Conservation (phyloP, 2,113 vertebrate species). For the Okapia johnstoni region DNA sequence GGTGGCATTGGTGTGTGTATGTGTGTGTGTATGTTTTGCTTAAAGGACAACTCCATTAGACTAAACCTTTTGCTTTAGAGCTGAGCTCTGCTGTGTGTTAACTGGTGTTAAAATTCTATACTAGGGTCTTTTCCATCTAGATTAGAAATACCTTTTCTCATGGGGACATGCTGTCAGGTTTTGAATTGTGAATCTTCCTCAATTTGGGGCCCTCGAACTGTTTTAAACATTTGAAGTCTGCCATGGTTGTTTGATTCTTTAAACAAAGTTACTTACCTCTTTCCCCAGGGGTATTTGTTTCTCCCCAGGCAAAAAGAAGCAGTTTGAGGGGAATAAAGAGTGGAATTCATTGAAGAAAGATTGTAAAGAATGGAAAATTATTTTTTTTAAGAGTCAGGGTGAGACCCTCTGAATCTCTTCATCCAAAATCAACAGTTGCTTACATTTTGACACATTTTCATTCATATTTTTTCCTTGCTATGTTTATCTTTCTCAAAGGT, state of each 20-base stretch:
- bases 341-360: not conserved
- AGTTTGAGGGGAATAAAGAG: not conserved
- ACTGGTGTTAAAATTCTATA: not conserved
- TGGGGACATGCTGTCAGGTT: not conserved
- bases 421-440: not conserved
- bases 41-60: not conserved
- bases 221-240: not conserved
- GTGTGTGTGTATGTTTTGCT: not conserved
- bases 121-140: not conserved
- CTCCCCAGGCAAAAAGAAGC: not conserved
- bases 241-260: not conserved
- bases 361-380: not conserved
- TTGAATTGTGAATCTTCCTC: not conserved
- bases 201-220: not conserved
- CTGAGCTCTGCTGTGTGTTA: not conserved
- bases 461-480: not conserved
- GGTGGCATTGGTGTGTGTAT: not conserved
- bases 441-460: not conserved
- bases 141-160: not conserved
- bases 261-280: not conserved
- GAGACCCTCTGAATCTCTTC: not conserved
- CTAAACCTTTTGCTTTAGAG: not conserved
- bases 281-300: not conserved
- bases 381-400: not conserved
- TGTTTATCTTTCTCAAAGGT: not conserved